Evolutionary conservation across 1,140 invertebrate species (phyloP).

Genomic region (Adoxophyes honmai): DNA sequence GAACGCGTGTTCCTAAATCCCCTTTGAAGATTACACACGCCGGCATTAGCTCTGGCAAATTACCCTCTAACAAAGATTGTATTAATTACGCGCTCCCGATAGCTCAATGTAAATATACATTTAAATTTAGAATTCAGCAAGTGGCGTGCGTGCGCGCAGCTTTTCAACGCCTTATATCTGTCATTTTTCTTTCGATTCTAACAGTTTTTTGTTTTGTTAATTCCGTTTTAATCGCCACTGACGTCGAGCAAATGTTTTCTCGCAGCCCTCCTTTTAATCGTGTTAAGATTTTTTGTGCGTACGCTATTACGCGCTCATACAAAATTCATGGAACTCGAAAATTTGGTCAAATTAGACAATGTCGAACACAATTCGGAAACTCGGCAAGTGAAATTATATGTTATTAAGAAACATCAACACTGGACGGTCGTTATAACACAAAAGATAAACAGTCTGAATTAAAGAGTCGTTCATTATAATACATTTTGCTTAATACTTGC

Average conservation of each 20-base stretch:
- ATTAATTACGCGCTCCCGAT: constrained; percentile 75
- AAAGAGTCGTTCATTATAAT: constrained; percentile 65
- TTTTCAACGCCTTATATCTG: constrained; percentile 62
- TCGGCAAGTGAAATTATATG: constrained; percentile 67
- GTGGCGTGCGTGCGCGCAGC: constrained; percentile 39
- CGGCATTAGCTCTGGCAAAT: constrained; percentile 76
- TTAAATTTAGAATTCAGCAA: constrained; percentile 68
- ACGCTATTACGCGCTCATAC: constrained; percentile 30
- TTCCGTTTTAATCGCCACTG: constrained; percentile 51
- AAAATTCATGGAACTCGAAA: constrained; percentile 48
- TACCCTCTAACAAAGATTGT: constrained; percentile 76
- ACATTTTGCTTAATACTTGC: constrained; percentile 63
- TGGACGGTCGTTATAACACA: constrained; percentile 57
- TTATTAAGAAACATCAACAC: constrained; percentile 74
- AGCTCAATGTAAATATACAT: constrained; percentile 70
- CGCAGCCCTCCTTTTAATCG: constrained; percentile 3
- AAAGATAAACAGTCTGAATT: constrained; percentile 72
- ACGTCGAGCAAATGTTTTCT: constrained; percentile 45
- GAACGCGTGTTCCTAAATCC: constrained; percentile 75
- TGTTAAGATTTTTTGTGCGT: constrained; percentile 1
- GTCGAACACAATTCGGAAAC: constrained; percentile 62
- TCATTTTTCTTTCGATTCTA: constrained; percentile 60
- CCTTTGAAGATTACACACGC: constrained; percentile 77
- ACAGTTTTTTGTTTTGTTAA: constrained; percentile 53
- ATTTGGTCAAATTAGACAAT: constrained; percentile 46